Evolutionary conservation across 1,140 invertebrate genomes (phyloP).

Genomic region (Drosophila nannoptera): DNA sequence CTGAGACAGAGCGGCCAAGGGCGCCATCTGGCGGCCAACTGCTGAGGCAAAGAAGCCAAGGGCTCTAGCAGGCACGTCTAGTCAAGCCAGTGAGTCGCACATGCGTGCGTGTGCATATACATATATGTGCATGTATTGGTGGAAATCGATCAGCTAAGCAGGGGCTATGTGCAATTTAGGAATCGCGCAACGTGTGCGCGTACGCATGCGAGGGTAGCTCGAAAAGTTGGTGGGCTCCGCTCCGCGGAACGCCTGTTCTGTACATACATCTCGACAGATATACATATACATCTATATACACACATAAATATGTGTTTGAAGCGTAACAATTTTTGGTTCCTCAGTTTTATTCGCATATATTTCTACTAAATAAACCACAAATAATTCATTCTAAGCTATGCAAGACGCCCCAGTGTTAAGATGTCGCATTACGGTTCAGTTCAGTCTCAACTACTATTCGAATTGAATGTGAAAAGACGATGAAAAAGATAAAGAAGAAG

Average conservation of each 20-base stretch:
- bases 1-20: too few species aligned
- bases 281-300: neutral
- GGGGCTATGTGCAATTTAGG: conserved; percentile 57
- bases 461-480: conserved; percentile 15
- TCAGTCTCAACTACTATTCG: conserved; percentile 24
- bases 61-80: neutral
- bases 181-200: neutral
- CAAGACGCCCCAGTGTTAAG: neutral
- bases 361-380: conserved; percentile 21
- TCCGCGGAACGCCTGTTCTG: too few species aligned
- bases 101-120: neutral
- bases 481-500: conserved; percentile 6
- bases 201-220: neutral
- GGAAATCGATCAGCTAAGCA: neutral
- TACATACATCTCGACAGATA: conserved; percentile 45
- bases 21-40: too few species aligned
- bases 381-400: conserved; percentile 21
- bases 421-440: conserved; percentile 22
- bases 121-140: neutral
- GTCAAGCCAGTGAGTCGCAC: too few species aligned
- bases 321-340: conserved; percentile 48
- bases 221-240: too few species aligned
- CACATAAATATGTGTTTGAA: conserved; percentile 15
- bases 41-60: neutral
- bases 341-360: conserved; percentile 37